Evolutionary conservation across 2,888 invertebrate species (phyloP).

Genomic region (Plebejus argus): DNA sequence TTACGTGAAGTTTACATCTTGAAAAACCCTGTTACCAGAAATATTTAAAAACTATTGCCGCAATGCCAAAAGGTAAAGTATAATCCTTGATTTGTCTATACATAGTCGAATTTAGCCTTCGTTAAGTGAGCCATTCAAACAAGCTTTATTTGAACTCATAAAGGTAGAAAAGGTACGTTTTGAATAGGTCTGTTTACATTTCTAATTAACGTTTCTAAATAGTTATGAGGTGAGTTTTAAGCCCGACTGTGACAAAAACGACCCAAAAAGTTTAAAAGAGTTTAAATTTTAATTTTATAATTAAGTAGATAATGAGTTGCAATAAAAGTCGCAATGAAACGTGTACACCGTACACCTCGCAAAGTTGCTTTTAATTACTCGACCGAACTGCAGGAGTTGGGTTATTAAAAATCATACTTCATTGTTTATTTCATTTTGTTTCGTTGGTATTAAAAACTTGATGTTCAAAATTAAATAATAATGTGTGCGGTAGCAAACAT

Average conservation of each 20-base stretch:
- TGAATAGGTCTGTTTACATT: conserved; percentile 21
- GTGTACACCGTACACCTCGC: conserved; percentile 15
- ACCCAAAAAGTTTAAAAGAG: conserved; percentile 2
- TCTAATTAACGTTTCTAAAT: conserved; percentile 21
- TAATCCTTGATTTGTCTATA: not conserved
- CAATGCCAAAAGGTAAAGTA: not conserved
- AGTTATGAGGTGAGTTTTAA: not conserved
- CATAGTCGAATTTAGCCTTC: not conserved
- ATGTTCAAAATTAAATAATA: not conserved
- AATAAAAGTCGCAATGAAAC: conserved; percentile 15
- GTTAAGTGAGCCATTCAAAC: conserved; percentile 15
- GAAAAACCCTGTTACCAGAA: not conserved
- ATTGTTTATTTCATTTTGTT: not conserved
- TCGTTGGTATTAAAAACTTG: not conserved
- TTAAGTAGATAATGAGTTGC: conserved; percentile 18
- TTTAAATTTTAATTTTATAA: conserved; percentile 15
- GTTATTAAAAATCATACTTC: conserved; percentile 1
- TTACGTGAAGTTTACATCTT: no score
- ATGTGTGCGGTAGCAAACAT: not conserved
- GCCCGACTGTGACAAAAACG: not conserved
- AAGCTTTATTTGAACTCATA: conserved; percentile 26
- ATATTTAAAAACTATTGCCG: not conserved
- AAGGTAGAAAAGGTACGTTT: conserved; percentile 25
- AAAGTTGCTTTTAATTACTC: not conserved
- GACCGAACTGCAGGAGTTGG: not conserved